Percentiles rank a stretch among this genome's conserved stretches.
phyloP scores from a whole-genome alignment of 2,797 vertebrate genomes.

The Novumbra hubbsi region DNA sequence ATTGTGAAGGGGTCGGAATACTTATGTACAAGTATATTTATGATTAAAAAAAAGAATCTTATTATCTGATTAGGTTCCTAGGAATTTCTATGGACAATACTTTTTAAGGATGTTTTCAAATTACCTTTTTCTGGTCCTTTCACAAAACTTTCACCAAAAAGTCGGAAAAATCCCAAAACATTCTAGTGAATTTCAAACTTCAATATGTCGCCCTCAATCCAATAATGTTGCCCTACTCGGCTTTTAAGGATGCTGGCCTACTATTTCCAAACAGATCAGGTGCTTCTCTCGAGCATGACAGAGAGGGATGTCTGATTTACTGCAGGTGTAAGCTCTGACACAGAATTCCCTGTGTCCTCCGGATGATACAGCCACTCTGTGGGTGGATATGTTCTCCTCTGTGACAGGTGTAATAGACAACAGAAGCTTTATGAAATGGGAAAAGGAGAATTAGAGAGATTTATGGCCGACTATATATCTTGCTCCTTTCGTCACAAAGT shows the following conservation, averaged over 20 bases:
- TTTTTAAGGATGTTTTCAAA: no score
- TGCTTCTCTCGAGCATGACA: not conserved
- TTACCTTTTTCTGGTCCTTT: no score
- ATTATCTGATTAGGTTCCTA: no score
- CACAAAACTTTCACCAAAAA: no score
- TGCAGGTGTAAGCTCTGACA: not conserved
- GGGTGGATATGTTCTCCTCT: not conserved
- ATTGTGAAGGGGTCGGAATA: no score
- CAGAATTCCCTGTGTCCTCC: constrained; percentile 3
- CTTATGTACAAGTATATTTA: no score
- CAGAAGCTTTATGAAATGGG: not conserved
- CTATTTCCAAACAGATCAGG: not conserved
- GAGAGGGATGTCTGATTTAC: not conserved
- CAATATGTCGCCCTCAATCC: no score
- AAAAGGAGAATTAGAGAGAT: not conserved
- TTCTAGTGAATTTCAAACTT: no score
- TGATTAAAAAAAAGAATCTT: no score
- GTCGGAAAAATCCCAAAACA: no score
- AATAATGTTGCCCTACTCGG: no score
- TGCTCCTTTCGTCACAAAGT: not conserved
- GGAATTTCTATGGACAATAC: no score
- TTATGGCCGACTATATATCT: not conserved
- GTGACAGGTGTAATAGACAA: constrained; percentile 9
- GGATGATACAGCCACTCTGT: constrained; percentile 7
- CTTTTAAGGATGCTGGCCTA: not conserved